Evolutionary conservation across 2,113 vertebrate species (phyloP).

Genomic region (Ptychochromis oligacanthus): DNA sequence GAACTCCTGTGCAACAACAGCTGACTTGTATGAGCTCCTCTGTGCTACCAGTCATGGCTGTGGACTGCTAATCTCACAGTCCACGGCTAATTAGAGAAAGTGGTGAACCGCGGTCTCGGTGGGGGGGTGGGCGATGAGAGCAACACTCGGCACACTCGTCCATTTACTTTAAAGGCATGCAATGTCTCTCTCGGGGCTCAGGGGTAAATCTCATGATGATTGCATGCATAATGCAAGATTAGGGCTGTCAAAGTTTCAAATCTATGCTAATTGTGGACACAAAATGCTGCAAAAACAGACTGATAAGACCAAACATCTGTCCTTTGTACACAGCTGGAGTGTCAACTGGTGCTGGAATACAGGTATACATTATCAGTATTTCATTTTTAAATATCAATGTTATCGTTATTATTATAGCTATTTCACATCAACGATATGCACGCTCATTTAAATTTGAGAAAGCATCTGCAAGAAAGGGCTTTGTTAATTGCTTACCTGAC

Average conservation of each 20-base stretch:
- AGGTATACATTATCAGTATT: too few species aligned
- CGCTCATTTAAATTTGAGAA: neutral
- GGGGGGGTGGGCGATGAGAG: slow-evolving; percentile 31
- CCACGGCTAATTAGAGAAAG: slow-evolving; percentile 61
- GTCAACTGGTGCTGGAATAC: too few species aligned
- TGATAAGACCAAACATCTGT: too few species aligned
- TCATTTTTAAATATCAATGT: too few species aligned
- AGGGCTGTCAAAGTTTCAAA: neutral
- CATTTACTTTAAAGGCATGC: slow-evolving; percentile 1
- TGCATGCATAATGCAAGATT: neutral
- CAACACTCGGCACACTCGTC: neutral
- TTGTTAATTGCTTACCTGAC: neutral
- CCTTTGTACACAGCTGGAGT: too few species aligned
- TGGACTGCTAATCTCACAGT: slow-evolving; percentile 62
- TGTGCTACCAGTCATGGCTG: slow-evolving; percentile 46
- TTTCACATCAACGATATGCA: too few species aligned
- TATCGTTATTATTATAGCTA: too few species aligned
- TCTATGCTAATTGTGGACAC: neutral
- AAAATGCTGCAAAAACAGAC: neutral
- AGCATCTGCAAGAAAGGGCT: neutral
- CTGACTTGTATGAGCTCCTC: slow-evolving; percentile 43
- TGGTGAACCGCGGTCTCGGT: slow-evolving; percentile 24
- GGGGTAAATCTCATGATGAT: neutral
- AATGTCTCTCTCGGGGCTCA: neutral
- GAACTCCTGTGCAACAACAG: slow-evolving; percentile 69